Conservation (phyloP, 2,888 invertebrate genomes). For the Eumerus sabulonum region DNA sequence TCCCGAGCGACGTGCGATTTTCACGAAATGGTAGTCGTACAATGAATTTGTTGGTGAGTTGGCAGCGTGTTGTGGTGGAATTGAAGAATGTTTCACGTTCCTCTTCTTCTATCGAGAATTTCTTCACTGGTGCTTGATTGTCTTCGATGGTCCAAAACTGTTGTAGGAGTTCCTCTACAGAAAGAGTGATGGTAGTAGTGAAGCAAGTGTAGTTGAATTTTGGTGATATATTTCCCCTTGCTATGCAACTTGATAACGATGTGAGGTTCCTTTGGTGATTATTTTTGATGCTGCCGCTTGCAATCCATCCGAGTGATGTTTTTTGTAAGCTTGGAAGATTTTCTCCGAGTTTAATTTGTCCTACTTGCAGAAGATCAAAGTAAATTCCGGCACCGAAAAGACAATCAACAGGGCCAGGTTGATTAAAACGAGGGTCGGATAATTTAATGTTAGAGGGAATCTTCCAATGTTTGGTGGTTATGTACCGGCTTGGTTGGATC, state of each 20-base stretch:
- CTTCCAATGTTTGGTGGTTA: constrained; percentile 41
- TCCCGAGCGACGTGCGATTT: constrained; percentile 20
- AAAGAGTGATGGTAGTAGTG: background rate
- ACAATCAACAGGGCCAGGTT: constrained; percentile 37
- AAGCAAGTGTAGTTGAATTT: background rate
- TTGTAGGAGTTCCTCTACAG: background rate
- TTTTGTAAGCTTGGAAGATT: constrained; percentile 60
- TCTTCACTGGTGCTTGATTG: background rate
- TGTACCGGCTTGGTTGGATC: constrained; percentile 18
- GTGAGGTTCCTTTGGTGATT: background rate
- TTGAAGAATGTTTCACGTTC: constrained; percentile 1
- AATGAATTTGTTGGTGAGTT: constrained; percentile 8
- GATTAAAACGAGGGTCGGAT: constrained; percentile 49
- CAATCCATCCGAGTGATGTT: constrained; percentile 63
- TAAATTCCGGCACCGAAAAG: constrained; percentile 52
- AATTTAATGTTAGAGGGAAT: constrained; percentile 50
- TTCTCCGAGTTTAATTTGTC: constrained; percentile 46
- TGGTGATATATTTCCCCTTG: constrained; percentile 8
- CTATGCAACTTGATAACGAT: constrained; percentile 7
- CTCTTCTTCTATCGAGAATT: constrained; percentile 8
- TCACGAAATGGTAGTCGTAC: constrained; percentile 23
- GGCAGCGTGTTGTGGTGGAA: background rate
- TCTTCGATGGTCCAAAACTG: constrained; percentile 6
- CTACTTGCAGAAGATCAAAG: constrained; percentile 47
- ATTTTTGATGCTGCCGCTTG: constrained; percentile 30